phyloP scores from a whole-genome alignment of 2,113 vertebrate species.

The crab-eating macaque (Macaca fascicularis) region T2T-MFA8v1.1 NC_088389.1:80212001-80212500 shows the following conservation, averaged over 20 bases:
- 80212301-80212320: background rate
- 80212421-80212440: background rate
- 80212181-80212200: background rate
- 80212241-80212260: background rate
- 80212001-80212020: background rate
- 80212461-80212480: background rate
- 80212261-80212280: background rate
- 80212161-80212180: background rate
- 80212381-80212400: background rate
- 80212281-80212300: background rate
- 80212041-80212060: background rate
- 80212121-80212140: background rate
- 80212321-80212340: background rate
- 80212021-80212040: background rate
- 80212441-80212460: background rate
- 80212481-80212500: slow-evolving; percentile 24
- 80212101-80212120: background rate
- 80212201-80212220: background rate
- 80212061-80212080: background rate
- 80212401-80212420: background rate
- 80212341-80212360: background rate
- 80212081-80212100: background rate
- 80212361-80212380: background rate
- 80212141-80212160: background rate
- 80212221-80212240: background rate